Evolutionary conservation across 2,888 invertebrate genomes (phyloP).

Genomic region (Lysandra coridon): DNA sequence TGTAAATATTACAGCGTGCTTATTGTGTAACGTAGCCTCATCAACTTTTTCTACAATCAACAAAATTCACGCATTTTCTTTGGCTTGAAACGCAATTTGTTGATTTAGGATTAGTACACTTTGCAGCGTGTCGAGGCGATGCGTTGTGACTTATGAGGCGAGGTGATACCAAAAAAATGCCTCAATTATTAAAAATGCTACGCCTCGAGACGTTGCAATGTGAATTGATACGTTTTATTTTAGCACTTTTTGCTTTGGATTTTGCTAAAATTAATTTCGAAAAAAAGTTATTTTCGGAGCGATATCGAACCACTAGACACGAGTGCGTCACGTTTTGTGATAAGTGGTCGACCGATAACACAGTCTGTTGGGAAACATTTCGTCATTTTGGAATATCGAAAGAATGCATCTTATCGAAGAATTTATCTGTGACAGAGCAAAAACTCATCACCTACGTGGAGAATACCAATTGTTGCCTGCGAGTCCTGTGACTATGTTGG

Average conservation of each 20-base stretch:
- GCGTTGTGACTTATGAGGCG: no score
- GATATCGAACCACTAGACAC: background rate
- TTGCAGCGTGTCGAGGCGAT: no score
- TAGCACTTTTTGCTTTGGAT: background rate
- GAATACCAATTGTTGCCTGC: constrained; percentile 25
- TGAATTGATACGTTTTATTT: no score
- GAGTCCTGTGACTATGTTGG: constrained; percentile 39
- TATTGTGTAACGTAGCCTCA: no score
- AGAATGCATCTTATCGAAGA: background rate
- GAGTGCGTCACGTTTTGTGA: constrained; percentile 13
- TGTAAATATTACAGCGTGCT: no score
- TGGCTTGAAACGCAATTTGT: no score
- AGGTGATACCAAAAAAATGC: no score
- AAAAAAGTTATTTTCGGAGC: background rate
- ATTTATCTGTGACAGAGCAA: background rate
- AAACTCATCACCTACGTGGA: background rate
- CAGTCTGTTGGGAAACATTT: background rate
- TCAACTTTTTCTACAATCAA: no score
- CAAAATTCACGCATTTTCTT: no score
- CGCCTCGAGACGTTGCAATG: no score
- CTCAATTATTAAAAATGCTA: no score
- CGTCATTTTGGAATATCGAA: constrained; percentile 1
- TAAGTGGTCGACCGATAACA: constrained; percentile 5
- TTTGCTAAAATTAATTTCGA: background rate
- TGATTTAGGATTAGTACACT: no score